Percentiles rank a stretch among this genome's conserved stretches.
Conservation (phyloP, 2,888 invertebrate genomes). For the Petrophora chlorosata region DNA sequence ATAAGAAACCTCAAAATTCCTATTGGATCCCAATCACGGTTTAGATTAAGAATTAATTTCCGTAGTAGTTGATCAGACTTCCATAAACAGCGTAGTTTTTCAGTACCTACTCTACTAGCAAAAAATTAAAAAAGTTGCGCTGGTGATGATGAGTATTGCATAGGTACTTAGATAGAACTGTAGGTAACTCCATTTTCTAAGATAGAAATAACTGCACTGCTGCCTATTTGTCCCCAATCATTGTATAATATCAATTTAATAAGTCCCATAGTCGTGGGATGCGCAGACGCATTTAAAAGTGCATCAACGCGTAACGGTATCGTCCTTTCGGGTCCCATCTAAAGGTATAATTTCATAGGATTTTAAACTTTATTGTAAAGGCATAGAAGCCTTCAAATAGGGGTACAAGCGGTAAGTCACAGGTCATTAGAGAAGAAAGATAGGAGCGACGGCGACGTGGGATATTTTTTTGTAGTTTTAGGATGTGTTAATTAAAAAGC, state of each 20-base stretch:
- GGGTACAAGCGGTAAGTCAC: constrained; percentile 33
- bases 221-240: no score
- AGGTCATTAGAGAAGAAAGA: constrained; percentile 52
- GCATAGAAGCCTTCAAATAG: background rate
- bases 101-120: no score
- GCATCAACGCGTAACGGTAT: constrained; percentile 49
- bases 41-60: no score
- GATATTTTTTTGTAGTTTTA: constrained; percentile 38
- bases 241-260: constrained; percentile 49
- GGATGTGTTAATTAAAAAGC: constrained; percentile 30
- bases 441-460: constrained; percentile 37
- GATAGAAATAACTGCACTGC: no score
- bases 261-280: constrained; percentile 54
- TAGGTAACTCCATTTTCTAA: background rate
- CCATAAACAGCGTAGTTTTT: no score
- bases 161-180: no score
- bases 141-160: no score
- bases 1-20: no score
- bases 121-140: no score
- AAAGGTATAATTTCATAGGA: constrained; percentile 2
- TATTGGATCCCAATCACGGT: no score
- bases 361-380: background rate
- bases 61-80: no score
- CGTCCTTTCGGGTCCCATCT: constrained; percentile 11
- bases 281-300: constrained; percentile 61